These are phyloP conservation scores for Corvus cornix DNA, from an alignment of 2,113 vertebrate genomes.

Conservation along the genomic window DNA sequence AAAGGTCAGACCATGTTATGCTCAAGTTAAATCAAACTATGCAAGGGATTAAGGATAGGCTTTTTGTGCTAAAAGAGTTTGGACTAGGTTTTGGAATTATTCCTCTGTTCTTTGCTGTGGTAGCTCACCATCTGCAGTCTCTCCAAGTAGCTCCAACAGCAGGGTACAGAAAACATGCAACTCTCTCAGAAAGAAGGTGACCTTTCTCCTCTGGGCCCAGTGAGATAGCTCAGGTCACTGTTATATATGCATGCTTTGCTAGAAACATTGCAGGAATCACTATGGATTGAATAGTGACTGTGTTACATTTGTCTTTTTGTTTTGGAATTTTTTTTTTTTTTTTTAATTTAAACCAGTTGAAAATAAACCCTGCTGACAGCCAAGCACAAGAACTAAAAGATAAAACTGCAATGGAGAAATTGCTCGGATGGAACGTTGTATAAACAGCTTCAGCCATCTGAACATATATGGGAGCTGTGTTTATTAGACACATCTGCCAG, in stretches of 20 bases:
- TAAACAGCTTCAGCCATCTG: not conserved
- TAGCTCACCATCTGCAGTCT: not conserved
- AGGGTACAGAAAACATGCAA: not conserved
- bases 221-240: not conserved
- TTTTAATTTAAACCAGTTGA: not conserved
- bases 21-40: not conserved
- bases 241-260: not conserved
- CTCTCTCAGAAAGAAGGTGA: not conserved
- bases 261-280: not conserved
- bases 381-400: not conserved
- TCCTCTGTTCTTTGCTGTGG: not conserved
- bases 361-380: not conserved
- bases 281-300: not conserved
- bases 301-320: not conserved
- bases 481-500: not conserved
- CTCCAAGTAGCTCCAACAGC: not conserved
- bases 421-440: rapidly evolving
- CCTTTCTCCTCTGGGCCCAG: not conserved
- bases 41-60: not conserved
- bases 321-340: not conserved
- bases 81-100: not conserved
- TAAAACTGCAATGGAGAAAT: not conserved
- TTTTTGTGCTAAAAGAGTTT: not conserved
- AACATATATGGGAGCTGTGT: not conserved
- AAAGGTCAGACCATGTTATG: not conserved